phyloP scores from a whole-genome alignment of 2,797 vertebrate genomes.

The Channallabes apus region DNA sequence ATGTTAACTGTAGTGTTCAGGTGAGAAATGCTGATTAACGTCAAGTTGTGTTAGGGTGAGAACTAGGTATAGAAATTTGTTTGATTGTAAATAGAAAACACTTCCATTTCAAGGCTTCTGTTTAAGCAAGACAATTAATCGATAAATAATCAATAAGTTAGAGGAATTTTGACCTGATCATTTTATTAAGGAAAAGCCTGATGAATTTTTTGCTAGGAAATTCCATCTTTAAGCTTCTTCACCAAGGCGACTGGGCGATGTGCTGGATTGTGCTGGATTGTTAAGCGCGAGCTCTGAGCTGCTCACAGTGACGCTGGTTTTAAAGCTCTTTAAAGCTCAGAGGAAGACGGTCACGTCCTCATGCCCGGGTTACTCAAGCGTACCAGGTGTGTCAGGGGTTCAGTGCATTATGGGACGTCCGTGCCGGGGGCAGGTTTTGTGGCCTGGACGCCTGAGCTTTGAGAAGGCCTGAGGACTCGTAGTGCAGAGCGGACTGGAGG shows the following conservation, averaged over 20 bases:
- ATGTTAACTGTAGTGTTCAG: background rate
- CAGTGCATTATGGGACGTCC: constrained; percentile 44
- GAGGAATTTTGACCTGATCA: background rate
- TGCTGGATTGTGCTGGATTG: no score
- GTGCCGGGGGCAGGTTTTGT: background rate
- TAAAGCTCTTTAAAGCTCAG: constrained; percentile 30
- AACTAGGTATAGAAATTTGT: background rate
- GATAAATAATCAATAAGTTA: background rate
- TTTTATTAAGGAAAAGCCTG: background rate
- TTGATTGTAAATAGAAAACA: background rate
- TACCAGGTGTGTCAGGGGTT: constrained; percentile 6
- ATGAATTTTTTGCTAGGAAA: background rate
- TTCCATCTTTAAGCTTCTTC: background rate
- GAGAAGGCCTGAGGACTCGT: constrained; percentile 42
- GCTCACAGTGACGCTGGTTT: constrained; percentile 50
- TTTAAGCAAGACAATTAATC: background rate
- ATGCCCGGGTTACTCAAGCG: constrained; percentile 12
- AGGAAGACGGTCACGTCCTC: constrained; percentile 48
- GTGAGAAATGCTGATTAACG: background rate
- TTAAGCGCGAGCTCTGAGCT: constrained; percentile 3
- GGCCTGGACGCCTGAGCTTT: constrained; percentile 3
- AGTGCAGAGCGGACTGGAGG: background rate
- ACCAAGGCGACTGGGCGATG: background rate
- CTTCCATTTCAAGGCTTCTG: background rate
- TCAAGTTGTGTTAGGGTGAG: background rate